Conservation (phyloP, 1,140 invertebrate genomes). For the Tigriopus japonicus region DNA sequence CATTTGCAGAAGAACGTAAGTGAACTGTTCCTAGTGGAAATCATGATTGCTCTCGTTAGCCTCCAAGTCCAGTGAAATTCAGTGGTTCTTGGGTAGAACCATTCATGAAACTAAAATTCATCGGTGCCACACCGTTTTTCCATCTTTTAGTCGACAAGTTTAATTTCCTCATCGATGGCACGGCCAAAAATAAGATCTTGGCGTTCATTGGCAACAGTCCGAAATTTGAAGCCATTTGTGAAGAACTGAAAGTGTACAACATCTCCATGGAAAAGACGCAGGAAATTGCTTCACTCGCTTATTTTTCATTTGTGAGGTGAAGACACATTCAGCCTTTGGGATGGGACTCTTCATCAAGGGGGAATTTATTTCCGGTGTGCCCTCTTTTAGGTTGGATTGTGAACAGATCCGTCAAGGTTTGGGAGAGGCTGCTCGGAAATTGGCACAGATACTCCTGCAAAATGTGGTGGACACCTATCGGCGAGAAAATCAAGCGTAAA, state of each 20-base stretch:
- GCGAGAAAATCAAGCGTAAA: not conserved
- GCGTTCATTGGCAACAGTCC: conserved; percentile 11
- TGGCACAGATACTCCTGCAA: conserved; percentile 7
- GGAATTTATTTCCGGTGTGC: not conserved
- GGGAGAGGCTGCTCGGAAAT: conserved; percentile 2
- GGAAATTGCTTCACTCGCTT: conserved; percentile 12
- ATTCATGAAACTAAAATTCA: no score
- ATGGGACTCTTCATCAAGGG: not conserved
- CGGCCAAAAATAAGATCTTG: not conserved
- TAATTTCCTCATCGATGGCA: conserved; percentile 14
- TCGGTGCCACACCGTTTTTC: no score
- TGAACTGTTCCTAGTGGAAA: no score
- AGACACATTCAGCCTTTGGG: no score
- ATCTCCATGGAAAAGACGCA: conserved; percentile 7
- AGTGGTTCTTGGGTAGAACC: no score
- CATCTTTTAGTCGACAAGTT: conserved; percentile 1
- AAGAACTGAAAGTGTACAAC: not conserved
- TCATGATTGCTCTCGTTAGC: no score
- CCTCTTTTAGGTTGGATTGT: conserved; percentile 8
- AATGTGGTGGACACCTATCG: conserved; percentile 13
- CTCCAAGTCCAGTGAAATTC: no score
- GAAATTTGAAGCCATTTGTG: conserved; percentile 9
- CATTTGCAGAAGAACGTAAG: no score
- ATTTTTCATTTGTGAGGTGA: conserved; percentile 12
- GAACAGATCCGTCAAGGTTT: conserved; percentile 2